phyloP scores from a whole-genome alignment of 2,888 invertebrate genomes.

The Punctoribates punctum region DNA sequence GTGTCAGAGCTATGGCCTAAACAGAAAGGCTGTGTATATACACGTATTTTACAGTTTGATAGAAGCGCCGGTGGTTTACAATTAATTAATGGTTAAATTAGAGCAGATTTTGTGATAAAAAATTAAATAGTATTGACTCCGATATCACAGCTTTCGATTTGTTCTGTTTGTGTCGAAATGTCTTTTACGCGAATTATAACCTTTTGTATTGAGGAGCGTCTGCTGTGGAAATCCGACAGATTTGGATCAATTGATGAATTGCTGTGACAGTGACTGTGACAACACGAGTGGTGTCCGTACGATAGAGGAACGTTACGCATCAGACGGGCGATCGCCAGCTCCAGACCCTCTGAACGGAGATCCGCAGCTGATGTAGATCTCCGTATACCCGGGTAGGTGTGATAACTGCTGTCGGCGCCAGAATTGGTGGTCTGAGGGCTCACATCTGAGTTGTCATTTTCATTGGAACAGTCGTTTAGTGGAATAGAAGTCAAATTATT shows the following conservation, averaged over 20 bases:
- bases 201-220: slow-evolving; percentile 13
- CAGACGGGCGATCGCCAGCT: background rate
- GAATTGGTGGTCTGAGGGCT: slow-evolving; percentile 41
- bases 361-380: slow-evolving; percentile 35
- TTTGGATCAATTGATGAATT: slow-evolving; percentile 37
- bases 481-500: background rate
- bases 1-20: too few relatives aligned
- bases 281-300: slow-evolving; percentile 21
- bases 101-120: too few relatives aligned
- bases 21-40: too few relatives aligned
- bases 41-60: too few relatives aligned
- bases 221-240: slow-evolving; percentile 3
- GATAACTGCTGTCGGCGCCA: slow-evolving; percentile 37
- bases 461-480: slow-evolving; percentile 14
- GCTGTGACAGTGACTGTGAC: slow-evolving; percentile 26
- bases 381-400: slow-evolving; percentile 39
- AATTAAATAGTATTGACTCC: slow-evolving; percentile 12
- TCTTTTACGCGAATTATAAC: slow-evolving; percentile 31
- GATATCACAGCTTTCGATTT: background rate
- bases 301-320: background rate
- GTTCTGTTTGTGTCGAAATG: slow-evolving; percentile 27
- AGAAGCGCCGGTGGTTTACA: too few relatives aligned
- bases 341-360: slow-evolving; percentile 2
- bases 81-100: too few relatives aligned
- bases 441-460: background rate